These are phyloP conservation scores for Drosophila orosa DNA, from an alignment of 1,140 invertebrate genomes.

Conservation along the genomic window DNA sequence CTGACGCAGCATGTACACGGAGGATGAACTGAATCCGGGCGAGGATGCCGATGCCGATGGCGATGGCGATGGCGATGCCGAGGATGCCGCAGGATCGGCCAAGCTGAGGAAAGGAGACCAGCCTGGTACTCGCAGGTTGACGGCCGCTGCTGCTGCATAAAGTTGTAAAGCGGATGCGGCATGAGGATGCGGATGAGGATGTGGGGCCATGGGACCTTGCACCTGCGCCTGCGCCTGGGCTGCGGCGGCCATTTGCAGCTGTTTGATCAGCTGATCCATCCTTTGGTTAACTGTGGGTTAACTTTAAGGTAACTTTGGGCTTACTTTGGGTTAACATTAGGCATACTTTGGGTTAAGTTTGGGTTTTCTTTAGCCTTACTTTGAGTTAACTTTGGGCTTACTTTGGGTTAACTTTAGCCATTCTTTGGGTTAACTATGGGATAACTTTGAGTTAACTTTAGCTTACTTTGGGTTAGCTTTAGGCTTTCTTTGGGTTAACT, in stretches of 20 bases:
- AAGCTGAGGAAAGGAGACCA: conserved; percentile 59
- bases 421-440: neutral
- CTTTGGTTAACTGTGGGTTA: neutral
- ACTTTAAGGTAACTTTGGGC: neutral
- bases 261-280: conserved; percentile 73
- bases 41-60: neutral
- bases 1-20: conserved; percentile 63
- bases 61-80: no score
- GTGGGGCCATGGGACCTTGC: conserved; percentile 2
- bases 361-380: no score
- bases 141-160: conserved; percentile 64
- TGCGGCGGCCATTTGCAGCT: conserved; percentile 69
- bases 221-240: conserved; percentile 54
- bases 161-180: conserved; percentile 51
- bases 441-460: neutral
- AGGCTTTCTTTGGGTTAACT: no score
- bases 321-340: neutral
- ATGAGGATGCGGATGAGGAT: conserved; percentile 16
- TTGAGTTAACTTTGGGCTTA: neutral
- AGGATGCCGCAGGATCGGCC: neutral
- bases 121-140: conserved; percentile 43
- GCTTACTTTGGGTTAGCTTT: neutral
- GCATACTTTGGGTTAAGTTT: no score
- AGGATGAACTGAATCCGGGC: conserved; percentile 24
- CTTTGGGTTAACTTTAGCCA: neutral